Percentiles rank a stretch among this genome's conserved stretches.
Conservation (phyloP, 2,888 invertebrate species). For the Calameuta idolon region DNA sequence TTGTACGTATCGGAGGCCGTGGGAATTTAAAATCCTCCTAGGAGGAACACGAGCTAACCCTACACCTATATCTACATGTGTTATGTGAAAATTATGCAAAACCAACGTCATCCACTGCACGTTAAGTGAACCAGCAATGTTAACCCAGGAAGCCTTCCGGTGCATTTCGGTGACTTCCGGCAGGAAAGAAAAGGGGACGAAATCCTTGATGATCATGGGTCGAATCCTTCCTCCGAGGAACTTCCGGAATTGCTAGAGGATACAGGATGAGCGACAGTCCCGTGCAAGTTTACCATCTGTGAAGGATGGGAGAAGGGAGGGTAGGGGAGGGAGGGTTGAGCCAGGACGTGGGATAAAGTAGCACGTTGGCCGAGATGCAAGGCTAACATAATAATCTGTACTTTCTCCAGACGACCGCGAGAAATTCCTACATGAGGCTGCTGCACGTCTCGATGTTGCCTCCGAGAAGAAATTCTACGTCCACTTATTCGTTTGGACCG, state of each 20-base stretch:
- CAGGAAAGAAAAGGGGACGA: background rate
- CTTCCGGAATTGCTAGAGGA: background rate
- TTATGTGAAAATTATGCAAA: conserved; percentile 53
- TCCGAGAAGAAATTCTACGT: background rate
- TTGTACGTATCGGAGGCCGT: conserved; percentile 39
- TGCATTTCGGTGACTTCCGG: background rate
- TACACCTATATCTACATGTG: conserved; percentile 29
- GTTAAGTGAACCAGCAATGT: background rate
- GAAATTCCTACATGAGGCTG: conserved; percentile 1
- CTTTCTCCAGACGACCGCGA: conserved; percentile 51
- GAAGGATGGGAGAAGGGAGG: background rate
- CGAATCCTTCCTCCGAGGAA: background rate
- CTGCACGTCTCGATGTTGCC: background rate
- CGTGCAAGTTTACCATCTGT: background rate
- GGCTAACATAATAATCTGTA: conserved; percentile 59
- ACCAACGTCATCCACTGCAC: conserved; percentile 37
- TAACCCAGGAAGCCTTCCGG: background rate
- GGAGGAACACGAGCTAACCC: background rate
- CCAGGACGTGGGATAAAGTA: conserved; percentile 39
- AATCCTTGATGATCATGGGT: background rate
- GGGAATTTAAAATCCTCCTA: conserved; percentile 35
- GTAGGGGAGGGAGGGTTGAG: background rate
- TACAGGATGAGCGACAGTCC: background rate
- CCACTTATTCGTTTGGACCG: background rate
- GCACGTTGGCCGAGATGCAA: conserved; percentile 62